phyloP scores from a whole-genome alignment of 92 coral and sea anemone genomes.

The Parazoanthus darwini region DNA sequence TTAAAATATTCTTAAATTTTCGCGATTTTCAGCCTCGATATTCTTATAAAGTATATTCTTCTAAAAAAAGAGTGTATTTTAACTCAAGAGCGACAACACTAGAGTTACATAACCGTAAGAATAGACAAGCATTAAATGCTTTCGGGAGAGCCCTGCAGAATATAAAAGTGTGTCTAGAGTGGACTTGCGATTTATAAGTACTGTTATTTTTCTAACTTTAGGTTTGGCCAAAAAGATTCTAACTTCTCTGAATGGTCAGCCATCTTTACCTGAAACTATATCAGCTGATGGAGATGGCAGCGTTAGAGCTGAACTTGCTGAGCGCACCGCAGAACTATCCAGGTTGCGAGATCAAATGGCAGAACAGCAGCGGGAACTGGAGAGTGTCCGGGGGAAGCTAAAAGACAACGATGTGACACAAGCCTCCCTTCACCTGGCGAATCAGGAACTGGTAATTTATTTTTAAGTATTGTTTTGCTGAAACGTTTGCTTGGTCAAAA shows the following conservation, averaged over 20 bases:
- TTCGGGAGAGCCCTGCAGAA: neutral
- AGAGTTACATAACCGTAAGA: no score
- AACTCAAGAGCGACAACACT: no score
- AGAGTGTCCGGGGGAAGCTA: slow-evolving; percentile 62
- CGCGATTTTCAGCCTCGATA: no score
- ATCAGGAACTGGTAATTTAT: slow-evolving; percentile 76
- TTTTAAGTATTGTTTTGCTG: neutral
- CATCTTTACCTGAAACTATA: slow-evolving; percentile 39
- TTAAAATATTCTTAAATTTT: no score
- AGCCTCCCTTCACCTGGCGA: slow-evolving; percentile 64
- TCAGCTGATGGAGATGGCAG: slow-evolving; percentile 50
- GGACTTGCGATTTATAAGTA: no score
- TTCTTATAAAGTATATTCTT: no score
- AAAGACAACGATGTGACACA: slow-evolving; percentile 57
- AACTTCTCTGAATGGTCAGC: slow-evolving; percentile 35
- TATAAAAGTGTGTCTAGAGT: neutral
- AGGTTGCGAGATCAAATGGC: slow-evolving; percentile 76
- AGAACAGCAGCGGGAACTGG: slow-evolving; percentile 72
- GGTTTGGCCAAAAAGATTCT: slow-evolving; percentile 76
- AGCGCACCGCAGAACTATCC: slow-evolving; percentile 74
- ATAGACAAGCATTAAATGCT: no score
- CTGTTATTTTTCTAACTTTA: slow-evolving; percentile 5
- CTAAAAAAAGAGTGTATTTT: no score
- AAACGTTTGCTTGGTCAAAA: no score
- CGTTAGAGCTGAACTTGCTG: slow-evolving; percentile 66